phyloP scores from a whole-genome alignment of 2,113 vertebrate species.

The Gambusia affinis region DNA sequence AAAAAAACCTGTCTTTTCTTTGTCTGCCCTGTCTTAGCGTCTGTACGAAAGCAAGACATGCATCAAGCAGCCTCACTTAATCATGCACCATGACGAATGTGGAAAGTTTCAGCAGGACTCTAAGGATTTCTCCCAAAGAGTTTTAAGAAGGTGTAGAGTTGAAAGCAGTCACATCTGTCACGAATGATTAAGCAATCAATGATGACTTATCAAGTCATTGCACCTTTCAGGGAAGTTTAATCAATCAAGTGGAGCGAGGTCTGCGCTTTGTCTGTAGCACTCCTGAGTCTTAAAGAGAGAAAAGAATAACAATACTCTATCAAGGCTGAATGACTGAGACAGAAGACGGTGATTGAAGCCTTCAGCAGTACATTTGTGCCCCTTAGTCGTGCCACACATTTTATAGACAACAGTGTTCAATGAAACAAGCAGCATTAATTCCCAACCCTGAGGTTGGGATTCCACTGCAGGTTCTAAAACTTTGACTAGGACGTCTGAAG shows the following conservation, averaged over 20 bases:
- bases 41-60: slow-evolving; percentile 42
- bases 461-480: neutral
- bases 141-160: neutral
- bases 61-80: slow-evolving; percentile 40
- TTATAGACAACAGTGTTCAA: slow-evolving; percentile 12
- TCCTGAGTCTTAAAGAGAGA: slow-evolving; percentile 33
- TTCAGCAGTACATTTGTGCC: neutral
- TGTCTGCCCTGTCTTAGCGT: slow-evolving; percentile 25
- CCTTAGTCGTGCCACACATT: slow-evolving; percentile 23
- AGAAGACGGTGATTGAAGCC: slow-evolving; percentile 27
- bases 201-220: slow-evolving; percentile 42
- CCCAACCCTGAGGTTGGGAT: too few species aligned
- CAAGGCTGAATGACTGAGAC: slow-evolving; percentile 37
- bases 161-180: slow-evolving; percentile 50
- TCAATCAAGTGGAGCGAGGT: slow-evolving; percentile 28
- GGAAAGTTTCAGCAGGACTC: slow-evolving; percentile 35
- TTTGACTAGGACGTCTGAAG: neutral
- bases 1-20: slow-evolving; percentile 11
- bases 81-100: slow-evolving; percentile 33
- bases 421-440: too few species aligned
- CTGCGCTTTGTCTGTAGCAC: neutral
- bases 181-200: slow-evolving; percentile 50
- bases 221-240: slow-evolving; percentile 52
- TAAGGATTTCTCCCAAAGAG: slow-evolving; percentile 19
- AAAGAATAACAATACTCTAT: slow-evolving; percentile 31